Base-by-base conservation (phyloP, 2,888 invertebrate genomes). In the Cephus nigrinus region DNA sequence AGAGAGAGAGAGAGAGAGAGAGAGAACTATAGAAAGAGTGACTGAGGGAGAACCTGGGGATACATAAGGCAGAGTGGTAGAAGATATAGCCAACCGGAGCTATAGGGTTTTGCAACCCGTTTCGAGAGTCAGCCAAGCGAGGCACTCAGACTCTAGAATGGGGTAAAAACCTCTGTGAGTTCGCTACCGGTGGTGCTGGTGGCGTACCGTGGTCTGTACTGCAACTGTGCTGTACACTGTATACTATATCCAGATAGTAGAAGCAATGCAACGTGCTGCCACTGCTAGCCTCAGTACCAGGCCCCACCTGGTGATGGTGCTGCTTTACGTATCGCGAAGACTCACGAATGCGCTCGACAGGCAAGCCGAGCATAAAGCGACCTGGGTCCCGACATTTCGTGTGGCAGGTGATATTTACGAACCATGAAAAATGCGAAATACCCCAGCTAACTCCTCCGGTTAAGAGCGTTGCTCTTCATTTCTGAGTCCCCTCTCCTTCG, bases 71-170 rank as follows among this genome's bases (percentile, higher is more conserved):
- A 76, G 73, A 75, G 76, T 72, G 80, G 75, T 72, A 75, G 69
- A 55, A 5, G 36, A 68, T 33, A 71, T 80, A 80, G 76, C 74
- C 75, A 79, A 40, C 75, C 75, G 77, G 76, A 74, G 77, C 75
- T 75, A 73, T 78, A 79, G 74, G 82, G 83, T 55, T 86, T 85
- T 83, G 82, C 86, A 86, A 87, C 88, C 88, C 87, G 88, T 89
- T 90, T 90, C 88, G 85, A 89, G 89, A 90, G 86, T 86, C 90
- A 90, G 87, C 89, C 83, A 84, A 89, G 89, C 90, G 89, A 87
- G 85, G 88, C 89, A 90, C 89, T 90, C 90, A 89, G 90, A 89
- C 89, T 90, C 86, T 84, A 86, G 88, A 88, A 88, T 89, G 86
- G 88, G 87, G 88, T 87, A 88, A 89, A 55, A 90, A 90, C 89